Evolutionary conservation across 1,140 invertebrate species (phyloP), one percentile per base, ranked within the genome.

Genomic region (Ptiloglossa arizonensis): DNA sequence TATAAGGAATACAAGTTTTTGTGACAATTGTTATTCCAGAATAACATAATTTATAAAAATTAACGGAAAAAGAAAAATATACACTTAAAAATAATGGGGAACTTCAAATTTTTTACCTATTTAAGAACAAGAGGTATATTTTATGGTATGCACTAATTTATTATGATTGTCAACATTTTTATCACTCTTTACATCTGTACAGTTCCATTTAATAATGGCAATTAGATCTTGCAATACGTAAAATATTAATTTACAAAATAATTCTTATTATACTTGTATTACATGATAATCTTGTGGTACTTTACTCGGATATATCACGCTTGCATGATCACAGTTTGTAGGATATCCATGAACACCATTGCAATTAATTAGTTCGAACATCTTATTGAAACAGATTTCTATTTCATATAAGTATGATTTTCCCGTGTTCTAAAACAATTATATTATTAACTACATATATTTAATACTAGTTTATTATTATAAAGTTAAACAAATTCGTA

Each of bases 321-420:
- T 88, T 82, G 92, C 89, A 11, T 87, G 81, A 78, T 94, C 90
- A 88, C 95, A 96, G 82, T 95, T 95, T 5, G 93, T 95, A 32
- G 90, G 91, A 13, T 89, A 91, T 5, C 80, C 83, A 0, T 75
- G 82, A 29, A 93, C 89, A 19, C 93, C 93, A 85, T 95, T 93
- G 85, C 95, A 96, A 74, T 95, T 92, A 17, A 93, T 91, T 13
- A 95, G 86, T 54, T 94, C 86, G 17, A 96, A 87, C 6, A 88
- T 87, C 80, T 96, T 96, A 81, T 94, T 90, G 64, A 96, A 95
- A 89, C 96, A 96, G 52, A 96, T 93, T 6, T 95, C 94, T 66
- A 90, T 79, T 64, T 90, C 89, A 0, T 79, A 79, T 24, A 90
- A 29, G 15, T 94, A 95, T 2, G 90, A 93, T 32, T 93, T 83